Conservation (phyloP, 2,797 vertebrate genomes). For the Australoheros facetus region DNA sequence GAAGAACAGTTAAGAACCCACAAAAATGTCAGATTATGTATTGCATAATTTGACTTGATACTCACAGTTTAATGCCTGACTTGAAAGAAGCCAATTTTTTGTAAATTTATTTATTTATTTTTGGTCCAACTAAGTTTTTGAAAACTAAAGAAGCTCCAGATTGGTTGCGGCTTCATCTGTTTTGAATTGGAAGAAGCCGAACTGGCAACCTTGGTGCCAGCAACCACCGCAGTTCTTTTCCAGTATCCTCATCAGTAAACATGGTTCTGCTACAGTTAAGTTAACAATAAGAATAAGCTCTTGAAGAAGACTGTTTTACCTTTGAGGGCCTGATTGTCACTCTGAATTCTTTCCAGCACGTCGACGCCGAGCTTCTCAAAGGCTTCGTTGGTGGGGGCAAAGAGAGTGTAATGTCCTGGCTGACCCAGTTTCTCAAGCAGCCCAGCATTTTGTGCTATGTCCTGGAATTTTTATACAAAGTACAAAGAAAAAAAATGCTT, state of each 20-base stretch:
- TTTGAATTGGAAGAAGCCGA: constrained; percentile 52
- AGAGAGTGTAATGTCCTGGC: constrained; percentile 92
- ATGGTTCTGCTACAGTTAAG: constrained; percentile 17
- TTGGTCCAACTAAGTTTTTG: constrained; percentile 33
- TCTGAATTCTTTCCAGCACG: constrained; percentile 87
- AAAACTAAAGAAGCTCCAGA: constrained; percentile 49
- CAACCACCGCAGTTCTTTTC: constrained; percentile 39
- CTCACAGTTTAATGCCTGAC: constrained; percentile 15
- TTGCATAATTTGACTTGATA: constrained; percentile 42
- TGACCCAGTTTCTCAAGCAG: constrained; percentile 86
- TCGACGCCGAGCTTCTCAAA: constrained; percentile 88
- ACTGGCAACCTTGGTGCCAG: neutral
- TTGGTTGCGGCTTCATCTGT: constrained; percentile 62
- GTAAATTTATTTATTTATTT: too few relatives aligned
- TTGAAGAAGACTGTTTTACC: constrained; percentile 77
- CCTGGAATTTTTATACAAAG: constrained; percentile 70
- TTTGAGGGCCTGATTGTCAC: constrained; percentile 87
- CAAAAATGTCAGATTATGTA: constrained; percentile 17
- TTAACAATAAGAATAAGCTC: constrained; percentile 5
- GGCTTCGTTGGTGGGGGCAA: constrained; percentile 95
- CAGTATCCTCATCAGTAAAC: constrained; percentile 35
- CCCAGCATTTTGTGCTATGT: constrained; percentile 81
- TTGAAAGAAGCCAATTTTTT: constrained; percentile 36
- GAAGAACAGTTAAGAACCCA: neutral
- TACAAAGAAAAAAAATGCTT: neutral